These are phyloP conservation scores for Drosophila novamexicana DNA, from an alignment of 1,140 invertebrate species.

Conservation along the genomic window DNA sequence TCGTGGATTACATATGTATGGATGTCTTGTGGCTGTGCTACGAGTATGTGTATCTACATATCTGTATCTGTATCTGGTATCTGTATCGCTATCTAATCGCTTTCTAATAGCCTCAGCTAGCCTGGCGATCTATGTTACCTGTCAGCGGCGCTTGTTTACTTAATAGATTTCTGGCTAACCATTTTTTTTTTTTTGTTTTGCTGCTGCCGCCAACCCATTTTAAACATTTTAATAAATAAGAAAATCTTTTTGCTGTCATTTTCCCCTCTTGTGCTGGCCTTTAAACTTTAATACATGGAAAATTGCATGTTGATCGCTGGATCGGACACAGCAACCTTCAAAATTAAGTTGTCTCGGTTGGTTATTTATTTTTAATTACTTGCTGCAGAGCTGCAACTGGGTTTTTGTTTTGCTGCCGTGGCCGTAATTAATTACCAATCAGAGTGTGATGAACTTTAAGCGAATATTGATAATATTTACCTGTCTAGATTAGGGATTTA, in stretches of 20 bases:
- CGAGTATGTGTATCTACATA: constrained; percentile 34
- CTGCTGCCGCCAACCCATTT: constrained; percentile 37
- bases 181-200: constrained; percentile 21
- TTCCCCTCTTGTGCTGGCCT: constrained; percentile 49
- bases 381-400: constrained; percentile 3
- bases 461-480: constrained; percentile 48
- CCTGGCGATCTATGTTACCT: constrained; percentile 79
- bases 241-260: constrained; percentile 66
- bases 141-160: constrained; percentile 72
- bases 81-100: constrained; percentile 83
- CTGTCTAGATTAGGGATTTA: constrained; percentile 26
- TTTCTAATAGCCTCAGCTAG: constrained; percentile 73
- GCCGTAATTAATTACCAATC: constrained; percentile 66
- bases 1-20: constrained; percentile 67
- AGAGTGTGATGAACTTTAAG: constrained; percentile 75
- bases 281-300: constrained; percentile 74
- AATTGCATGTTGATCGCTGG: constrained; percentile 72
- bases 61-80: constrained; percentile 48
- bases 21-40: constrained; percentile 34
- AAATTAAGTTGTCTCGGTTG: constrained; percentile 74
- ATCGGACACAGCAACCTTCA: constrained; percentile 64
- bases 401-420: constrained; percentile 36
- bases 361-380: constrained; percentile 68
- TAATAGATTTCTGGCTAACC: constrained; percentile 68
- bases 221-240: constrained; percentile 82